Base-by-base conservation (phyloP, 2,113 vertebrate genomes). In the Scomber scombrus region DNA sequence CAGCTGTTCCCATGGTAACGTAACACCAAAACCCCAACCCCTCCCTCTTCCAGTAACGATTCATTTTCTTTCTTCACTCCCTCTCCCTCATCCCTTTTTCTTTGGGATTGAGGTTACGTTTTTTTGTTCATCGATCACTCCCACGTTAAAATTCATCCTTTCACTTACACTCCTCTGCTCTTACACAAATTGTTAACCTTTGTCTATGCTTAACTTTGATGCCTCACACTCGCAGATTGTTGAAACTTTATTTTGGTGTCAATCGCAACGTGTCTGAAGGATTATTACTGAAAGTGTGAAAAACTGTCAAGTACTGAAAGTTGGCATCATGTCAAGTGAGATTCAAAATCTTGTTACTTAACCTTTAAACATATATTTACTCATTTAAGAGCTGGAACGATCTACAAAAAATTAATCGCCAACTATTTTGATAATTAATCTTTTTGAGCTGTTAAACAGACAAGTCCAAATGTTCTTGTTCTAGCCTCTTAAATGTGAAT, bases 1-100 rank as follows among this genome's bases (percentile, higher is more conserved):
- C 51, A 67, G 51, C 71, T 19, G 62, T 62, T 89, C 14, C 85
- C 75, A 84, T 75, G 65, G 67, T 12, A 86, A 85, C 46, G 55
- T 63, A 82, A 85, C 66, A 81, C 68, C 69, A 69, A 65, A 80
- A 45, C 8, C 10, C 6, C 31, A 29, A 6, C 69, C 75, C 52
- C 11, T 12, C 45, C 29, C 19, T 26, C 56, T n/a, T 31, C 13
- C 13, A 0, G 3, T 0, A 5, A 16, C 6, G 13, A 62, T 60
- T 75, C 54, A 10, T 71, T 55, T 71, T 78, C 26, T 65, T 13
- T 15, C 5, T 45, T 3, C 13, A 11, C 55, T 56, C 43, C 21
- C 47, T 31, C 10, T 58, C 13, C 18, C 66, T 43, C 8, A 0
- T 18, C 16, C 23, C 5, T 70, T 49, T 60, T 65, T 68, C 12